Evolutionary conservation across 2,888 invertebrate genomes (phyloP).

Genomic region (Megalurothrips usitatus): DNA sequence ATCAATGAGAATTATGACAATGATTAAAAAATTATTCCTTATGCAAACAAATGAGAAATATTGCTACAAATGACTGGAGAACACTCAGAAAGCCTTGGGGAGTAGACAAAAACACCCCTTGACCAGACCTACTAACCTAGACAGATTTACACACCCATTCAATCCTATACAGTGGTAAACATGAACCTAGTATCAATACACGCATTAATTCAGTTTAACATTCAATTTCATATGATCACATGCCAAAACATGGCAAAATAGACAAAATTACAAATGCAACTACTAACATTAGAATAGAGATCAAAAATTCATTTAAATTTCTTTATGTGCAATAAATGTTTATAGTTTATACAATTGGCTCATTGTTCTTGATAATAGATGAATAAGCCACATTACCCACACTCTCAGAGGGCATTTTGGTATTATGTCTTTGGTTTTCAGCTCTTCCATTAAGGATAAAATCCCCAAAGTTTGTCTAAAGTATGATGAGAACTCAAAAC

Average conservation of each 20-base stretch:
- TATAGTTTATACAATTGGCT: background rate
- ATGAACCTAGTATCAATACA: background rate
- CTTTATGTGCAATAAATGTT: background rate
- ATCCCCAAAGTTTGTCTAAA: background rate
- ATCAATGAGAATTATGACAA: background rate
- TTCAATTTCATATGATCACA: conserved; percentile 12
- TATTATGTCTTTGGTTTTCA: conserved; percentile 25
- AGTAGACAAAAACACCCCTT: background rate
- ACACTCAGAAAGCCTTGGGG: conserved; percentile 6
- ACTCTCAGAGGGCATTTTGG: conserved; percentile 5
- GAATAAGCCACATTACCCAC: too few relatives aligned
- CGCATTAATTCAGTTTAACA: background rate
- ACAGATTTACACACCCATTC: background rate
- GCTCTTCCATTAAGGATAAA: background rate
- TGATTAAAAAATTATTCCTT: background rate
- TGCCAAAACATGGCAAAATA: background rate
- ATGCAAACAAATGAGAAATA: background rate
- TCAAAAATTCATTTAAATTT: background rate
- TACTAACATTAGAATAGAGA: conserved; percentile 17
- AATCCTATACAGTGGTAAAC: background rate
- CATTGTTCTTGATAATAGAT: background rate
- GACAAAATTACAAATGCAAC: background rate
- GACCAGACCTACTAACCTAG: background rate
- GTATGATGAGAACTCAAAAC: background rate
- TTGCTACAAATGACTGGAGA: conserved; percentile 15